Percentiles rank a stretch among this genome's conserved stretches.
Conservation (phyloP, 2,797 vertebrate species). For the Premnoplex brunnescens region DNA sequence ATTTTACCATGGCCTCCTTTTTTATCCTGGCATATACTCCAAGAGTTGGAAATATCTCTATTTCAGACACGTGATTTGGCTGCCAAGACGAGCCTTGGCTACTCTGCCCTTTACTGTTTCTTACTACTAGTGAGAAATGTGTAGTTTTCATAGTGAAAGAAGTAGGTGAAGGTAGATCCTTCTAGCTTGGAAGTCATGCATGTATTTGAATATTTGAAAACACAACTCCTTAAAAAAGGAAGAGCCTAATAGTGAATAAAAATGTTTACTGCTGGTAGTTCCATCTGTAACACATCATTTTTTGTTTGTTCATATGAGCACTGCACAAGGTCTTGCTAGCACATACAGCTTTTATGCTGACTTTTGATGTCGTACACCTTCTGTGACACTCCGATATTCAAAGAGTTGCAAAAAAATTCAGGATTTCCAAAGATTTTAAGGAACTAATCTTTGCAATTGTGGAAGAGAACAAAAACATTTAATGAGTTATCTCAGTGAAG, state of each 20-base stretch:
- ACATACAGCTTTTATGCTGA: background rate
- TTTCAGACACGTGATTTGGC: background rate
- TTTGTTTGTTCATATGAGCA: background rate
- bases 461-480: background rate
- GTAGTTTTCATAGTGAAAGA: background rate
- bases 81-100: background rate
- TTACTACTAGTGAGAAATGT: background rate
- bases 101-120: background rate
- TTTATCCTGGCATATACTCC: background rate
- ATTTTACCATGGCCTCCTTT: background rate
- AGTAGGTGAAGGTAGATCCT: background rate
- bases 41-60: background rate
- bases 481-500: background rate
- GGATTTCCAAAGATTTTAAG: background rate
- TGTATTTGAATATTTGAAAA: background rate
- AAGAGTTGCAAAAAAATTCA: background rate
- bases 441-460: background rate
- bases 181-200: background rate
- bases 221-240: background rate
- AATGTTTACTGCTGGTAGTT: background rate
- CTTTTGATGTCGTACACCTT: background rate
- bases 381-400: background rate
- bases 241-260: background rate
- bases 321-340: fast-evolving
- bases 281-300: background rate